These are phyloP conservation scores for Anoplophora glabripennis DNA, from an alignment of 1,140 invertebrate species.

Conservation along the genomic window DNA sequence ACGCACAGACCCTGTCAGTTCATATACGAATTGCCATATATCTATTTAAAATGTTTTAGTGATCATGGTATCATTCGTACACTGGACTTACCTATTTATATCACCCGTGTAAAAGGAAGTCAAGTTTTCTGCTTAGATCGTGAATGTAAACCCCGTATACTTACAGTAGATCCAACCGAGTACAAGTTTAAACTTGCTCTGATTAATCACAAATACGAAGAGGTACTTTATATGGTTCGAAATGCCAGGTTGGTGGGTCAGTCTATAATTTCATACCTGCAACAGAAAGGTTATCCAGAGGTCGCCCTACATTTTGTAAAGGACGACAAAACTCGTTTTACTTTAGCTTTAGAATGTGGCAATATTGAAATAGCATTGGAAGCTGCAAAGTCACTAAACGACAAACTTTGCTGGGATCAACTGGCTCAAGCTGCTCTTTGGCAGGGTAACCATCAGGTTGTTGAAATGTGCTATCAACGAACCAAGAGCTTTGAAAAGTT, in stretches of 20 bases:
- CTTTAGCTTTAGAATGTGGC: slow-evolving; percentile 94
- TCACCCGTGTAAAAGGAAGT: slow-evolving; percentile 89
- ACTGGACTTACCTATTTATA: slow-evolving; percentile 94
- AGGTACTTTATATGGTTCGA: slow-evolving; percentile 96
- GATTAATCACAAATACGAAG: slow-evolving; percentile 96
- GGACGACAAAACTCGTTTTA: slow-evolving; percentile 96
- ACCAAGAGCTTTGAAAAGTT: slow-evolving; percentile 99
- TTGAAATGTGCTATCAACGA: slow-evolving; percentile 99
- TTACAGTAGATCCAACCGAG: slow-evolving; percentile 96
- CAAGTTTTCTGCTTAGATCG: slow-evolving; percentile 94
- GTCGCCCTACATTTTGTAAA: slow-evolving; percentile 99
- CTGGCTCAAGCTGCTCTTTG: slow-evolving; percentile 92
- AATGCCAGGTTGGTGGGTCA: slow-evolving; percentile 96
- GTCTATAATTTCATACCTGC: slow-evolving; percentile 97
- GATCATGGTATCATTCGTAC: slow-evolving; percentile 98
- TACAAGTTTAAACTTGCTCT: slow-evolving; percentile 98
- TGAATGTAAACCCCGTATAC: slow-evolving; percentile 83
- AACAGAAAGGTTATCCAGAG: slow-evolving; percentile 98
- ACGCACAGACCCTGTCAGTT: too few species aligned
- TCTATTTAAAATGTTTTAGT: slow-evolving; percentile 49
- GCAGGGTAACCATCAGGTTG: slow-evolving; percentile 94
- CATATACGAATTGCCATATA: too few species aligned
- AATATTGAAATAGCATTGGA: slow-evolving; percentile 96
- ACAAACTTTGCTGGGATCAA: slow-evolving; percentile 93
- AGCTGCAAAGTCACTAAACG: slow-evolving; percentile 91